Base-by-base conservation (phyloP, 1,140 invertebrate species). In the Zaprionus inermis region DNA sequence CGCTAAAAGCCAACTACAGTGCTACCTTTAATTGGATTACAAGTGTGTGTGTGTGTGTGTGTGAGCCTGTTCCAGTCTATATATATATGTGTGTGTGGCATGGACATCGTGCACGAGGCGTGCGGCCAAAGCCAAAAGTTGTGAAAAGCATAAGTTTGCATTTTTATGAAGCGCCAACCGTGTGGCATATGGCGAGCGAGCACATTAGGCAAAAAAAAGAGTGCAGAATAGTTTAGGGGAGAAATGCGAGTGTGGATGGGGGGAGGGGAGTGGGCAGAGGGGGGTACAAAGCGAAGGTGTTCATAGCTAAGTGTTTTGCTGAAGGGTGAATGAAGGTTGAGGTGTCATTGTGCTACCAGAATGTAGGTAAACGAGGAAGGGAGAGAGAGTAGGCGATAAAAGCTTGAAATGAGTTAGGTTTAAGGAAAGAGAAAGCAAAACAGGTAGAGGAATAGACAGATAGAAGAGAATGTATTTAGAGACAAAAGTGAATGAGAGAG, bases 21-120 rank as follows among this genome's bases (percentile, higher is more conserved):
- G 82, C 88, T 81, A 72, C 88, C 88, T 90, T 88, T 90, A 90
- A 90, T 90, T 90, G 88, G 88, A 90, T 90, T 90, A 91, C 75
- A 89, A 86, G 79, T 71, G 76, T 81, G 66, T 78, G 80, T 58
- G 41, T 68, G 71, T 57, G 80, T 83, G 75, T 67, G 65, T 75
- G 49, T 36, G 59, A 54, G 41, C 59, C 57, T 56, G 12, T 58
- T 7, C n/a, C 6, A 9, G 6, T 44, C 41, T n/a, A 20, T 56
- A 30, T 16, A 46, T 38, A 32, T 64, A 44, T 28, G 59, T 44
- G 36, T 56, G 58, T 52, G n/a, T 52, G 44, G 55, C 41, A 22
- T 60, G 65, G 34, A 57, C 75, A 70, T 55, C 67, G 41, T 44
- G 56, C 38, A 34, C 68, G 76, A 71, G 63, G 69, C 60, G 59